Evolutionary conservation across 30 jellyfish, hydroid and myxozoan species (phyloP).

Genomic region (Sanderia malayensis): DNA sequence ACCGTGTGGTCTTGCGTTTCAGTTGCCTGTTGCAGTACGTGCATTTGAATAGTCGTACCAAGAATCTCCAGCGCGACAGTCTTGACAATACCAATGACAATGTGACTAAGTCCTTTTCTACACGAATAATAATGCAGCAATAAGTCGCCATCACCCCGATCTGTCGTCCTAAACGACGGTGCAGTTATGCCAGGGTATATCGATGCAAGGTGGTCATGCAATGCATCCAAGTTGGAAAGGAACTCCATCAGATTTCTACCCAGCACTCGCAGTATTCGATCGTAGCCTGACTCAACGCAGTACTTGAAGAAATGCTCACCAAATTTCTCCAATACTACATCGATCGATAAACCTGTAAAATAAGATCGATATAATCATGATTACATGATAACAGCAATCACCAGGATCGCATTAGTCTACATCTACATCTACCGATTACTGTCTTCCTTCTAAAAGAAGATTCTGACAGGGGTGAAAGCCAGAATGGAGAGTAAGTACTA

Average conservation of each 20-base stretch:
- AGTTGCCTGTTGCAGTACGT: constrained; percentile 31
- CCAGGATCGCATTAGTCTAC: too few species aligned
- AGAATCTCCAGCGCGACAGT: constrained; percentile 78
- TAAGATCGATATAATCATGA: not conserved
- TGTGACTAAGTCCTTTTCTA: constrained; percentile 71
- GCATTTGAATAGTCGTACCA: constrained; percentile 44
- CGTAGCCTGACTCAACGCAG: constrained; percentile 86
- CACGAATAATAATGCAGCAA: constrained; percentile 74
- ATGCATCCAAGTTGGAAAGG: constrained; percentile 74
- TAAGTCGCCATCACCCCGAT: constrained; percentile 75
- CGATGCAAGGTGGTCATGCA: constrained; percentile 85
- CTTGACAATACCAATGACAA: constrained; percentile 81
- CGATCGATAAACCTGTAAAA: constrained; percentile 54
- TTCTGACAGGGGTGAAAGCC: too few species aligned
- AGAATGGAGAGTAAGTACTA: too few species aligned
- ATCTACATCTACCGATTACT: too few species aligned
- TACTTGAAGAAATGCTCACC: constrained; percentile 90
- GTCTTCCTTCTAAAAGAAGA: too few species aligned
- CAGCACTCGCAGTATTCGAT: constrained; percentile 68
- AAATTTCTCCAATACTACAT: constrained; percentile 63
- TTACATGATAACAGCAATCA: too few species aligned
- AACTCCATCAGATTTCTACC: constrained; percentile 74
- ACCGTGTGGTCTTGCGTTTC: constrained; percentile 57
- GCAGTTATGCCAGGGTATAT: constrained; percentile 84
- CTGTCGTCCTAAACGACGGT: constrained; percentile 86